Base-by-base conservation (phyloP, 2,797 vertebrate species). In the Pelochelys cantorii region DNA sequence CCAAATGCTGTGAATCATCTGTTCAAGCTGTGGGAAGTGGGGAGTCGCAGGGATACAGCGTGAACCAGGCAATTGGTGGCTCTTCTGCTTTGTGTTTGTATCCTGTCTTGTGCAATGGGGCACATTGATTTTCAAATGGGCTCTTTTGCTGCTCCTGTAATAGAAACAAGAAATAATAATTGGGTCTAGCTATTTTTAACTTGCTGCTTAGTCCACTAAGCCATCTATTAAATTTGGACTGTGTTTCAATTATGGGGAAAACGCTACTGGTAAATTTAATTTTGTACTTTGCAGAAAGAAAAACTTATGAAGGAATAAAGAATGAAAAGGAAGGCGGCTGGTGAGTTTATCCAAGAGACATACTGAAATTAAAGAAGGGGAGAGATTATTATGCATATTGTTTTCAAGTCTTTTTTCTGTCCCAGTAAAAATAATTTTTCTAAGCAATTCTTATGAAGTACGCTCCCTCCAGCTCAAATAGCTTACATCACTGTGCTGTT, bases 401-500 rank as follows among this genome's bases (percentile, higher is more conserved):
- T 62, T 71, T 79, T 48, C 79, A 88, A 62, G 34, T 71, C 15
- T 53, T 4, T n/a, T 78, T 85, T 86, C 53, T 83, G 5, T 79
- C 53, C 83, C 62, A 34, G 92, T 22, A 48, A 89, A 85, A 83
- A 53, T 14, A 7, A 13, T 79, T 86, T 90, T 29, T 52, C 56
- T 42, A 55, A 90, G 68, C 9, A 29, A 1, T 65, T 93, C 31
- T 90, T 42, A 6, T 5, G 84, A 88, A 68, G 0, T 3, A 7
- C 3, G 7, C 11, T 82, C 37, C 86, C 42, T 27, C 57, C 2
- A 0, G 27, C 27, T 7, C 42, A 27, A 31, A 1, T 14, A 23
- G 0, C 65, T 37, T 71, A 5, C 0, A 0, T 3, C 52, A 20
- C 60, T 65, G 27, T 22, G 0, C 23, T 65, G 48, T 34, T 89